These are phyloP conservation scores for Tachystola acroxantha DNA, from an alignment of 2,888 invertebrate species.

Conservation along the genomic window DNA sequence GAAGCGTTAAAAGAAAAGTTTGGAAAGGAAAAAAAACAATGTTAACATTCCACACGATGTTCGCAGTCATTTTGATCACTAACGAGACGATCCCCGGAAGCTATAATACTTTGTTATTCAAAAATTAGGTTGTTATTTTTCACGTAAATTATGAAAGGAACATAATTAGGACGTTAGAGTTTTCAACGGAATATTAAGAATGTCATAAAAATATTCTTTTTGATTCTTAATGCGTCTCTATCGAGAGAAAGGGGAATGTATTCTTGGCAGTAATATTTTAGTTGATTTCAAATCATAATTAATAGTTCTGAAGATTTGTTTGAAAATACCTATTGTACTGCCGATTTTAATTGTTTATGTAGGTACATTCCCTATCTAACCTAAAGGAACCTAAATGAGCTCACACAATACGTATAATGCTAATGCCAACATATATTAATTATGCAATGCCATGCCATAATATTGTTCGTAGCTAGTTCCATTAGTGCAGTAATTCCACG, in stretches of 20 bases:
- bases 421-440: too few species aligned
- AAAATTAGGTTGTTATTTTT: conserved; percentile 50
- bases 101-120: conserved; percentile 54
- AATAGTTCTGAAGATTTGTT: too few species aligned
- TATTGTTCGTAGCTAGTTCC: conserved; percentile 12
- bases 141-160: conserved; percentile 37
- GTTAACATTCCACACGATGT: conserved; percentile 55
- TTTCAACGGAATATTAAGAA: conserved; percentile 28
- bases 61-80: conserved; percentile 57
- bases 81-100: conserved; percentile 61
- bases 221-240: too few species aligned
- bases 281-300: neutral
- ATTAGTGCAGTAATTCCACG: conserved; percentile 38
- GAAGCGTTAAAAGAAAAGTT: conserved; percentile 54
- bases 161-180: conserved; percentile 38
- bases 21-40: conserved; percentile 41
- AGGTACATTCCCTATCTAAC: too few species aligned
- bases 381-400: too few species aligned
- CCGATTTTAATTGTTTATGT: too few species aligned
- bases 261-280: neutral
- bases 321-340: too few species aligned
- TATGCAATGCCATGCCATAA: neutral
- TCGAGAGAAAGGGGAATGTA: too few species aligned
- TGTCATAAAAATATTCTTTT: conserved; percentile 9
- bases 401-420: neutral